Base-by-base conservation (phyloP, 2,888 invertebrate genomes). In the Ashinkailepas kermadecensis region DNA sequence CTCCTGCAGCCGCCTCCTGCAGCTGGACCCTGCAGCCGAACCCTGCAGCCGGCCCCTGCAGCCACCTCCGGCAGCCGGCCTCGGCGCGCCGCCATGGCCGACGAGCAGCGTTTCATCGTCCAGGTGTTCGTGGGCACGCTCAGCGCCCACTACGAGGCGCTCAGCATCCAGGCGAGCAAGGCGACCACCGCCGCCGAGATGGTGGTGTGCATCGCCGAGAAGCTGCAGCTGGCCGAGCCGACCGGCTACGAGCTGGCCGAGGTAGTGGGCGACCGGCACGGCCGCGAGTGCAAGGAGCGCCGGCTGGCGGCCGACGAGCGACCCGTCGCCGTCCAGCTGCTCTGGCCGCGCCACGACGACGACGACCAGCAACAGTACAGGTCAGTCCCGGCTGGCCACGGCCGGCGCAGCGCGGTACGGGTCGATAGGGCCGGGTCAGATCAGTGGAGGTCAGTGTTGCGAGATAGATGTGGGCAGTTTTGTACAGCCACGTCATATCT, bases 131-230 rank as follows among this genome's bases (percentile, higher is more conserved):
- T 95, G 88, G 95, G 95, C 86, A 93, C 94, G 85, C 90, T 95
- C 86, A 94, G 94, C 86, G 92, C 92, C 86, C 93, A 94, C 88
- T 95, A 94, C 89, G 95, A 96, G 89, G 94, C 95, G 84, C 90
- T 96, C 84, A 94, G 94, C 82, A 94, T 96, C 85, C 95, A 96
- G 88, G 95, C 95, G 82, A 95, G 95, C 85, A 96, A 95, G 87
- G 94, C 95, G 88, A 95, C 95, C 83, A 95, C 95, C 85, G 94
- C 95, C 0, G 94, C 95, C 86, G 96, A 96, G 89, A 94, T 96
- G 86, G 95, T 96, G 83, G 92, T 93, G 85, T 95, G 95, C 87
- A 95, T 96, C 85, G 93, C 94, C 84, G 94, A 95, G 86, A 89
- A 92, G 85, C 88, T 93, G 67, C 90, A 90, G 80, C 89, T 93